Percentiles rank a stretch among this genome's conserved stretches.
Evolutionary conservation across 2,797 vertebrate genomes (phyloP).

Genomic region (Sebastes diaconus): DNA sequence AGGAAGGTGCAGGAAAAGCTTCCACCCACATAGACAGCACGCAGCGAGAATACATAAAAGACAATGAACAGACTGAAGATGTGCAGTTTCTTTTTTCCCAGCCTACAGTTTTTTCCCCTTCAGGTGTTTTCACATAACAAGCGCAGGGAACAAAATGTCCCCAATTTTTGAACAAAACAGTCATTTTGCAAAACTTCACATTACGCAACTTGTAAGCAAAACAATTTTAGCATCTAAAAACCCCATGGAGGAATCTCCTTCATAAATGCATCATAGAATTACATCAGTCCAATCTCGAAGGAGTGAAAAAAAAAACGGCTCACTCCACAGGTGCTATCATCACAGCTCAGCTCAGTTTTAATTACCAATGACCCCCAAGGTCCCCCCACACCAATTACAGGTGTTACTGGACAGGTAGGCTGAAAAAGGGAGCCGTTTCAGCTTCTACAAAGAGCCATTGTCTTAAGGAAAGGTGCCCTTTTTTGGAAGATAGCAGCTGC

Average conservation of each 20-base stretch:
- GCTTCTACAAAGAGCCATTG: constrained; percentile 64
- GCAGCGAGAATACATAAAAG: constrained; percentile 33
- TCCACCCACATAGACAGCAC: constrained; percentile 40
- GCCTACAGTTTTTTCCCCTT: constrained; percentile 30
- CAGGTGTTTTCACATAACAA: constrained; percentile 36
- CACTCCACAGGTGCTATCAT: constrained; percentile 60
- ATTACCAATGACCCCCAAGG: constrained; percentile 59
- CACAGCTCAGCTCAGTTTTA: constrained; percentile 54
- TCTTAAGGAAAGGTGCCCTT: constrained; percentile 28
- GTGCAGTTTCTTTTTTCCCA: background rate
- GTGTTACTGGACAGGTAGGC: constrained; percentile 65
- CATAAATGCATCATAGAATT: background rate
- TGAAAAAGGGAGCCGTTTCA: constrained; percentile 37
- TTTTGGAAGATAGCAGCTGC: constrained; percentile 48
- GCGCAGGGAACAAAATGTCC: constrained; percentile 4
- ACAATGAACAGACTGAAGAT: constrained; percentile 16
- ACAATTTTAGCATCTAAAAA: background rate
- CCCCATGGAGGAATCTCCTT: background rate
- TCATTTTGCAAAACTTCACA: constrained; percentile 14
- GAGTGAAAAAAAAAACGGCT: background rate
- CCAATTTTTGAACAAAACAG: constrained; percentile 3
- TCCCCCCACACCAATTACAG: constrained; percentile 68
- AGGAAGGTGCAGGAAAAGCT: constrained; percentile 20
- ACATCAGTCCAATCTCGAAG: background rate
- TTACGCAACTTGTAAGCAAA: background rate